A percentile compares a stretch with the other conserved stretches of the same genome.
These are phyloP conservation scores for Leuciscus waleckii DNA, from an alignment of 2,797 vertebrate species.

Conservation along the genomic window DNA sequence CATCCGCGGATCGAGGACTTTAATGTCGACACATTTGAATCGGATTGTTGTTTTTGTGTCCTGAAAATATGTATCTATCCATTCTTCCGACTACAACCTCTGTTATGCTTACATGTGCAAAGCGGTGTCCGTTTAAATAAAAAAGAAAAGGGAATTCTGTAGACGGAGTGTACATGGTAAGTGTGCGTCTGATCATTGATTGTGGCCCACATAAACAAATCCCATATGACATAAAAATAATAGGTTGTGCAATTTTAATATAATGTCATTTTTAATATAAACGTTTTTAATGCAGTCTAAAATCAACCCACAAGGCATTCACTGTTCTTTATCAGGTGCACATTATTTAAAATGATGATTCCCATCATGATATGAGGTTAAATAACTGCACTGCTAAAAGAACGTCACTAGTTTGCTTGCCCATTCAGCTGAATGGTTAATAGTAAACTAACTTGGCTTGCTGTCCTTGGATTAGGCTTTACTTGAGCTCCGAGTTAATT, in stretches of 20 bases:
- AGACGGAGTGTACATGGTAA: background rate
- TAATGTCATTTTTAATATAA: background rate
- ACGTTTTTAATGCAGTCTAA: background rate
- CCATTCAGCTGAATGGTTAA: too few relatives aligned
- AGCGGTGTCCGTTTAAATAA: background rate
- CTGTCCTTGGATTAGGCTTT: too few relatives aligned
- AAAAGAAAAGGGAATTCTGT: background rate
- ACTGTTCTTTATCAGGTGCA: background rate
- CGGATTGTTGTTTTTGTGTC: background rate
- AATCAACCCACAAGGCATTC: background rate
- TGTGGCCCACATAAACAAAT: constrained; percentile 2
- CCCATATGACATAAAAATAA: background rate
- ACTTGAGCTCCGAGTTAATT: too few relatives aligned
- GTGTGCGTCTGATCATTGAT: background rate
- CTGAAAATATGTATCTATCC: background rate
- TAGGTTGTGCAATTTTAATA: background rate
- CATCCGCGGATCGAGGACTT: background rate
- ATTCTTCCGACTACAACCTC: background rate
- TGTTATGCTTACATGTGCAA: background rate
- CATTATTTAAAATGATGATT: background rate
- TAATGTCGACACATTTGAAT: background rate
- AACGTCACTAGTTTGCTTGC: too few relatives aligned
- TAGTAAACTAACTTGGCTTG: too few relatives aligned
- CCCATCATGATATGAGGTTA: background rate
- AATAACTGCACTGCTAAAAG: background rate